phyloP scores from a whole-genome alignment of 2,113 vertebrate species.

The Hucho hucho region DNA sequence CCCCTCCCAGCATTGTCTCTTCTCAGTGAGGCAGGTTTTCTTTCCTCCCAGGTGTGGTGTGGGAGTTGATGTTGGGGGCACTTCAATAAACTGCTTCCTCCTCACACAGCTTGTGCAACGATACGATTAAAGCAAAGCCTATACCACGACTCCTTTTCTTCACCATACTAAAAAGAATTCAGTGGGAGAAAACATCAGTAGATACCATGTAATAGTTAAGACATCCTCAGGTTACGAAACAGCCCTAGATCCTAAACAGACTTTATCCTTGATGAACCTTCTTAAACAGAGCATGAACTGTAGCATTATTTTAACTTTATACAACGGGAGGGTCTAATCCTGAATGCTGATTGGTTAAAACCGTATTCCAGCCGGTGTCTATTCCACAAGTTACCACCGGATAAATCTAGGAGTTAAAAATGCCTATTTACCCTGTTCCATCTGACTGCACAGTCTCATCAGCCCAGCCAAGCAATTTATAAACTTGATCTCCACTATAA shows the following conservation, averaged over 20 bases:
- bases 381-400: no score
- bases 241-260: not conserved
- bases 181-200: not conserved
- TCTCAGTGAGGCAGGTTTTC: no score
- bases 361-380: no score
- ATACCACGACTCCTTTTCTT: not conserved
- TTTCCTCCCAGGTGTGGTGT: constrained; percentile 2
- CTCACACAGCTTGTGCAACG: not conserved
- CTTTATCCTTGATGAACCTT: not conserved
- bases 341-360: no score
- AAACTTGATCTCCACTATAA: no score
- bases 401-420: no score
- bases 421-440: no score
- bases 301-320: no score
- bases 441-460: no score
- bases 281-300: not conserved
- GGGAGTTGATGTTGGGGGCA: not conserved
- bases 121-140: not conserved
- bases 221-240: not conserved
- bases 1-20: no score
- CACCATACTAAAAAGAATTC: not conserved
- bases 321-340: no score
- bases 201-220: not conserved
- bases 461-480: no score
- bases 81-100: not conserved